Conservation (phyloP, 2,888 invertebrate species). For the Clistopyga incitator region DNA sequence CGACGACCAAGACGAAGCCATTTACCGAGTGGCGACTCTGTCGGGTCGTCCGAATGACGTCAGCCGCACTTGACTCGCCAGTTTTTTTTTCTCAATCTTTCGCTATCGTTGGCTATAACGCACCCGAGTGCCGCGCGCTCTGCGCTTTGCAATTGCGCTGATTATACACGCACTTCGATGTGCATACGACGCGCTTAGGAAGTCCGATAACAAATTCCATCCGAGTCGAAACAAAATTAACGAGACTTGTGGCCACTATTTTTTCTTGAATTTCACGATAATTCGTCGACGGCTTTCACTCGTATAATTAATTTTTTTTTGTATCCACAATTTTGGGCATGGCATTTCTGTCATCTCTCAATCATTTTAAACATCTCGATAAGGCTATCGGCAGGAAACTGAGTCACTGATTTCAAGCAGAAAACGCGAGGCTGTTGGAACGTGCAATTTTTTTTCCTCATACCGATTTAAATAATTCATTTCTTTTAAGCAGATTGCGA, state of each 20-base stretch:
- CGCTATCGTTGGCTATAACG: conserved; percentile 16
- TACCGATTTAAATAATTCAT: neutral
- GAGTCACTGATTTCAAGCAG: neutral
- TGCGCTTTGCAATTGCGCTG: neutral
- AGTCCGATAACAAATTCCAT: neutral
- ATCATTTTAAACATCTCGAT: neutral
- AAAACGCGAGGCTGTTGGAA: neutral
- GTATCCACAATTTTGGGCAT: neutral
- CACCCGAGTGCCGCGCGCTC: neutral
- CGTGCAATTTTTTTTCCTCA: neutral
- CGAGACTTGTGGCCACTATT: neutral
- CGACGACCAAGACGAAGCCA: conserved; percentile 24
- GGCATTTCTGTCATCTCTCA: too few relatives aligned
- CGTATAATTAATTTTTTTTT: neutral
- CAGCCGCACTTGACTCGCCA: conserved; percentile 56
- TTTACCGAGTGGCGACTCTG: neutral
- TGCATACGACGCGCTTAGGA: neutral
- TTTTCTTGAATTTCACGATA: neutral
- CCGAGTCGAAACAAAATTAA: neutral
- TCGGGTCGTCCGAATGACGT: conserved; percentile 62
- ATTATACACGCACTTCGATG: conserved; percentile 3
- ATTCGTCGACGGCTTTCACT: neutral
- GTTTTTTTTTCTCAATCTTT: conserved; percentile 41
- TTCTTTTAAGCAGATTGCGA: neutral
- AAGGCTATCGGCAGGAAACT: conserved; percentile 3